Evolutionary conservation across 2,797 vertebrate species (phyloP).

Genomic region (Podarcis siculus): DNA sequence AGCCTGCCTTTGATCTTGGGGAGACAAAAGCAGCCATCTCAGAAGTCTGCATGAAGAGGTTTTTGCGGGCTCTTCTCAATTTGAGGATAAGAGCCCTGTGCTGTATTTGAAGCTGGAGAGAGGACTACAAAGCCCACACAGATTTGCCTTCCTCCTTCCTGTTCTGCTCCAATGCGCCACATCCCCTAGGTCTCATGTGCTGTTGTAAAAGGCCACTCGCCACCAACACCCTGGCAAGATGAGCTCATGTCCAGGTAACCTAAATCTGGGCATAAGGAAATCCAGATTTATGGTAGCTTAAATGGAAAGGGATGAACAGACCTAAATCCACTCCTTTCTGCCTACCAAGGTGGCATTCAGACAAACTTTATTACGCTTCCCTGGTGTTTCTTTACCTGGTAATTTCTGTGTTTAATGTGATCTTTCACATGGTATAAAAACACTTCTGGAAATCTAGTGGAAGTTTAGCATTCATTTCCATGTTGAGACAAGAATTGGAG

Average conservation of each 20-base stretch:
- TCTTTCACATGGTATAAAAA: too few relatives aligned
- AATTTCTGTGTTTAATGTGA: too few relatives aligned
- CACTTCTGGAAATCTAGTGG: too few relatives aligned
- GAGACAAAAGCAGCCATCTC: slow-evolving; percentile 11
- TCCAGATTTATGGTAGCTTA: background rate
- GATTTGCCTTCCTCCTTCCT: background rate
- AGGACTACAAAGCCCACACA: background rate
- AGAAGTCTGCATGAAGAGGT: background rate
- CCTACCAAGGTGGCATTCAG: too few relatives aligned
- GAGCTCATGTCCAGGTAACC: background rate
- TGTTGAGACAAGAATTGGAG: too few relatives aligned
- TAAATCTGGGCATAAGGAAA: background rate
- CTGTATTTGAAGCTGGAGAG: background rate
- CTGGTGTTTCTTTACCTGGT: too few relatives aligned
- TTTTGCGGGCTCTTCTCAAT: background rate
- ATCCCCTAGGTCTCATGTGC: background rate
- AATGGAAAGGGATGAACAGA: too few relatives aligned
- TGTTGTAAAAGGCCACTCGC: background rate
- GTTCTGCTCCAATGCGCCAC: background rate
- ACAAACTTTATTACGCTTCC: too few relatives aligned
- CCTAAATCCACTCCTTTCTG: too few relatives aligned
- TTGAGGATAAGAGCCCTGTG: background rate
- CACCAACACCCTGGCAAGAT: background rate
- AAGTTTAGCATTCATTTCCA: too few relatives aligned
- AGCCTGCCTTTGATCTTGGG: slow-evolving; percentile 11